Percentiles rank a stretch among this genome's conserved stretches.
Evolutionary conservation across 1,140 invertebrate species (phyloP).

Genomic region (Wasmannia auropunctata): DNA sequence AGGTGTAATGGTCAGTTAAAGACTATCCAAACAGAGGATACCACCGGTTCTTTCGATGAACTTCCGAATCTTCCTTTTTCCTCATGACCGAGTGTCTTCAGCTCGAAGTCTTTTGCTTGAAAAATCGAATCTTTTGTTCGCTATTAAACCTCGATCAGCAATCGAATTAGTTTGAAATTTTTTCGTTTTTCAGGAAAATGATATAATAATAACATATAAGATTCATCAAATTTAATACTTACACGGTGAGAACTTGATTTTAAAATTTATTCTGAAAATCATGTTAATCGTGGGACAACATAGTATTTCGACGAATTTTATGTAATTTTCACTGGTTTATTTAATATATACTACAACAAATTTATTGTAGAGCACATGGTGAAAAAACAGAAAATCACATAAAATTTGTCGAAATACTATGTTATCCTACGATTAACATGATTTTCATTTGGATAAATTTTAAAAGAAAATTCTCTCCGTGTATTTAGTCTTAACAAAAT

Average conservation of each 20-base stretch:
- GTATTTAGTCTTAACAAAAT: neutral
- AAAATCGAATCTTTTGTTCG: conserved; percentile 18
- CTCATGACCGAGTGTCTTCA: conserved; percentile 39
- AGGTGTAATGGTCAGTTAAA: conserved; percentile 85
- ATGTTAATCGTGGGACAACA: too few species aligned
- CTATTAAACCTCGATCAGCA: neutral
- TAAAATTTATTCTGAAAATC: too few species aligned
- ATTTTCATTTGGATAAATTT: too few species aligned
- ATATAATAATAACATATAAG: neutral
- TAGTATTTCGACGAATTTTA: too few species aligned
- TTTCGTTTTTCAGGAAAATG: neutral
- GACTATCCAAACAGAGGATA: conserved; percentile 81
- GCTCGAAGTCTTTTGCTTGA: neutral
- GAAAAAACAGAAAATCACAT: too few species aligned
- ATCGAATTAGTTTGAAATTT: neutral
- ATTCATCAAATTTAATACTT: neutral
- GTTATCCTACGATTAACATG: too few species aligned
- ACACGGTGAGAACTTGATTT: too few species aligned
- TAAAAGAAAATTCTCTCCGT: too few species aligned
- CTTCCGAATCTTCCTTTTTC: conserved; percentile 38
- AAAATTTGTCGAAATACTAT: too few species aligned
- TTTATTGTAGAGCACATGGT: too few species aligned
- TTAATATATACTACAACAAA: too few species aligned
- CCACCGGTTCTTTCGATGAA: conserved; percentile 67
- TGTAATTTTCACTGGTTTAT: too few species aligned